Base-by-base conservation (phyloP, 2,888 invertebrate species). In the Brachyptera putata region DNA sequence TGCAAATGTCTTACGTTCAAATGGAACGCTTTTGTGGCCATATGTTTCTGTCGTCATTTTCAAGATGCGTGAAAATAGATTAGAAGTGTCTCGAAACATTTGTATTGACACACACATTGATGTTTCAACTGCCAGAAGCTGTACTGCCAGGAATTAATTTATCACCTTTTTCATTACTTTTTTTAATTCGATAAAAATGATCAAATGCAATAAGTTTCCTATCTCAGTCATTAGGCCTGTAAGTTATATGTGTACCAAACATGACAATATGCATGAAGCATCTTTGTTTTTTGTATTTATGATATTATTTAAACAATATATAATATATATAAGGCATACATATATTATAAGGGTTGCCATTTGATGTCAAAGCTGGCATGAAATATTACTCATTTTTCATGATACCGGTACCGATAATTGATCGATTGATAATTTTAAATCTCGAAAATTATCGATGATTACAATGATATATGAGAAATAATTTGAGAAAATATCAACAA, bases 221-320 rank as follows among this genome's bases (percentile, higher is more conserved):
- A 48, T 18, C 4, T 4, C 14, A 21, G 18, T n/a, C 41, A 16
- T 16, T 39, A 39, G 13, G 3, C 39, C 39, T 39, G 41, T 41
- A 41, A 21, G 16, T 41, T 18, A 41, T 9, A 41, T 41, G 41
- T 41, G 16, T 16, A 16, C 41, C 41, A 18, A 41, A 41, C 41
- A 41, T 41, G 41, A 41, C 41, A 41, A 41, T 41, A 41, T 41
- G 41, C 41, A n/a, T n/a, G n/a, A n/a, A n/a, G n/a, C n/a, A n/a
- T n/a, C n/a, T n/a, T n/a, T n/a, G n/a, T n/a, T n/a, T n/a, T n/a
- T n/a, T n/a, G n/a, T n/a, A n/a, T n/a, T n/a, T n/a, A n/a, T n/a
- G n/a, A n/a, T n/a, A n/a, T n/a, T n/a, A n/a, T n/a, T n/a, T n/a
- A n/a, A n/a, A n/a, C n/a, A n/a, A n/a, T n/a, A n/a, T n/a, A n/a